Percentiles rank a stretch among this genome's conserved stretches.
phyloP scores from a whole-genome alignment of 2,888 invertebrate genomes.

The Mylabris sibirica region DNA sequence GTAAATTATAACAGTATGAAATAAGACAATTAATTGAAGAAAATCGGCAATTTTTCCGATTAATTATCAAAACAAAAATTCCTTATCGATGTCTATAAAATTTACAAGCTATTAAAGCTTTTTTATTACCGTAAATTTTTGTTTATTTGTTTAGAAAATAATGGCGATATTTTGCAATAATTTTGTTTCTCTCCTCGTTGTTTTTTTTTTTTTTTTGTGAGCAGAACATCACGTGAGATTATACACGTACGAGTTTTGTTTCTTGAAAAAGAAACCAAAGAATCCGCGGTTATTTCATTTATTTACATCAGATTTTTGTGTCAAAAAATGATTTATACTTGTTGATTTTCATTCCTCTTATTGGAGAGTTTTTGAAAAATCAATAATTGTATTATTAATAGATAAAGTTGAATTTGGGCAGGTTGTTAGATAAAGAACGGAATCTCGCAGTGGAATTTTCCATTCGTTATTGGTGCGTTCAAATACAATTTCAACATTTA shows the following conservation, averaged over 20 bases:
- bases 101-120: background rate
- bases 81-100: background rate
- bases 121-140: background rate
- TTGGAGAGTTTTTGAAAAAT: background rate
- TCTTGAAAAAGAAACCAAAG: background rate
- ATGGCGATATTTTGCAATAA: background rate
- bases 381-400: background rate
- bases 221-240: background rate
- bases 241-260: background rate
- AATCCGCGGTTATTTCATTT: background rate
- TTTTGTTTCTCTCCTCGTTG: background rate
- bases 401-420: background rate
- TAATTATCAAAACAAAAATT: background rate
- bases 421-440: background rate
- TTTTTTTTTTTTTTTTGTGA: background rate
- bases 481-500: background rate
- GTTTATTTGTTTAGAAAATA: background rate
- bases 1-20: background rate
- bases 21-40: background rate
- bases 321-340: background rate
- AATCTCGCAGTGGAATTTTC: conserved; percentile 7
- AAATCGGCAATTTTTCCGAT: background rate
- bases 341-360: background rate
- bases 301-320: background rate
- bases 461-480: background rate